Conservation (phyloP, 1,140 invertebrate genomes). For the Ericerus pela region DNA sequence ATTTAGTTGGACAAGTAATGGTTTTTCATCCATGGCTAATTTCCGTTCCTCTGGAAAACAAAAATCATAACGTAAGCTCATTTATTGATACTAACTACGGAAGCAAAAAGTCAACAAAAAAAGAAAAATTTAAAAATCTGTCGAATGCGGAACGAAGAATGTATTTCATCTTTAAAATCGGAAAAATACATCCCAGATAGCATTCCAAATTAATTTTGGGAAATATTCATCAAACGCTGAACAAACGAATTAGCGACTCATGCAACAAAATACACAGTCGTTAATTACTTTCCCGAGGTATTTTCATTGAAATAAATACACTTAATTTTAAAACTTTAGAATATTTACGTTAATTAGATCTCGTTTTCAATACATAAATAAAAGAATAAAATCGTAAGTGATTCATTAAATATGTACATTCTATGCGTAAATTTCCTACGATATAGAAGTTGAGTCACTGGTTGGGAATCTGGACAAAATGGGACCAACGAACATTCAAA, state of each 20-base stretch:
- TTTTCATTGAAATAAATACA: no score
- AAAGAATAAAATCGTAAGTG: no score
- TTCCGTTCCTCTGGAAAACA: slow-evolving; percentile 64
- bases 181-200: slow-evolving; percentile 2
- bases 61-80: slow-evolving; percentile 3
- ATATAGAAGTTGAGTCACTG: no score
- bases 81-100: neutral
- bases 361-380: no score
- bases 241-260: neutral
- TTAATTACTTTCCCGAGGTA: neutral
- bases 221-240: neutral
- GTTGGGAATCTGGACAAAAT: no score
- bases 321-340: no score
- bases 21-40: slow-evolving; percentile 78
- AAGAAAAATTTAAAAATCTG: neutral
- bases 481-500: no score
- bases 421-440: no score
- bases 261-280: neutral
- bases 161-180: neutral
- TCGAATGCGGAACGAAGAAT: slow-evolving; percentile 9
- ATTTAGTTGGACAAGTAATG: slow-evolving; percentile 92
- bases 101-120: neutral
- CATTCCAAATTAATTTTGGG: slow-evolving; percentile 3
- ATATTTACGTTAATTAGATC: no score
- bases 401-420: no score